phyloP scores from a whole-genome alignment of 2,888 invertebrate genomes.

The Miltochrista miniata region DNA sequence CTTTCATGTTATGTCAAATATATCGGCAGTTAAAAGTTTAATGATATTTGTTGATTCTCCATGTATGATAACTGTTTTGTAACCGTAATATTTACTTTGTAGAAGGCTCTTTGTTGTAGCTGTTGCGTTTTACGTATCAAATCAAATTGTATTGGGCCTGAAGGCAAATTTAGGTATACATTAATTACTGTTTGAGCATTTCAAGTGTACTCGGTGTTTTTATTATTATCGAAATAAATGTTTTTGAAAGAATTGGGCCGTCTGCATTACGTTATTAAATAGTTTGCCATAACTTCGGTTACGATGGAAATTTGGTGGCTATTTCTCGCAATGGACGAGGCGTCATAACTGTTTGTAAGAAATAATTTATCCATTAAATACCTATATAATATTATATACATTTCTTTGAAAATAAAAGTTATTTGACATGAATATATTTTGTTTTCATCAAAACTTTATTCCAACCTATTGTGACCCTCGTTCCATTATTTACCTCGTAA shows the following conservation, averaged over 20 bases:
- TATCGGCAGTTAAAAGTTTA: constrained; percentile 14
- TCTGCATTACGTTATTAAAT: constrained; percentile 54
- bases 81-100: constrained; percentile 15
- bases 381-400: constrained; percentile 67
- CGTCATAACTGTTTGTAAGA: constrained; percentile 70
- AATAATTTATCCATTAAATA: constrained; percentile 72
- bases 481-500: background rate
- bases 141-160: constrained; percentile 22
- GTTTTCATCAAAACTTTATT: constrained; percentile 21
- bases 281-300: constrained; percentile 65
- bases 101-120: constrained; percentile 16
- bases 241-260: constrained; percentile 55
- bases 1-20: constrained; percentile 19
- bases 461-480: background rate
- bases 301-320: constrained; percentile 68
- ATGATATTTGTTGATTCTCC: constrained; percentile 18
- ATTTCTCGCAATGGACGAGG: constrained; percentile 69
- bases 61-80: constrained; percentile 26
- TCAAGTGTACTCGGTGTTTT: constrained; percentile 15
- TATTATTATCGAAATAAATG: constrained; percentile 28
- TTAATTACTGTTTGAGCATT: constrained; percentile 16
- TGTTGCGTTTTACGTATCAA: constrained; percentile 14
- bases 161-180: constrained; percentile 21
- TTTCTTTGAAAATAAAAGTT: constrained; percentile 81
- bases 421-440: constrained; percentile 62